Percentiles rank a stretch among this genome's conserved stretches.
These are phyloP conservation scores for Asteroscopus sphinx DNA, from an alignment of 2,888 invertebrate genomes.

Conservation along the genomic window DNA sequence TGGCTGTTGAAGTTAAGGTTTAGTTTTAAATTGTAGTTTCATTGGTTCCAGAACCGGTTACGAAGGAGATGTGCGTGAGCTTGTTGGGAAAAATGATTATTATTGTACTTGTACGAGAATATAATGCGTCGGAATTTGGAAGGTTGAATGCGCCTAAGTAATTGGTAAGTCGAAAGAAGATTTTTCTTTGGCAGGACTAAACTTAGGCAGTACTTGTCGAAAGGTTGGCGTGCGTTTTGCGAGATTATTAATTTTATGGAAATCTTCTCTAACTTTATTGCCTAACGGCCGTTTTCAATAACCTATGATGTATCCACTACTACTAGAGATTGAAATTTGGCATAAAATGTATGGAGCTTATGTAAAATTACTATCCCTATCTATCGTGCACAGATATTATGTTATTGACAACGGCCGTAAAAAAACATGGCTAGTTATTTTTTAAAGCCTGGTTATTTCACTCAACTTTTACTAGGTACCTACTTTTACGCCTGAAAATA, in stretches of 20 bases:
- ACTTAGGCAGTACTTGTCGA: conserved; percentile 33
- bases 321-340: too few species aligned
- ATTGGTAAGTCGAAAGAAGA: conserved; percentile 59
- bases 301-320: too few species aligned
- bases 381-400: too few species aligned
- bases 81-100: conserved; percentile 82
- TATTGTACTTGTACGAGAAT: conserved; percentile 67
- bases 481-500: too few species aligned
- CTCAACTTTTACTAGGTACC: too few species aligned
- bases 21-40: conserved; percentile 34
- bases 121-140: conserved; percentile 73
- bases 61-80: conserved; percentile 72
- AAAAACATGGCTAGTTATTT: too few species aligned
- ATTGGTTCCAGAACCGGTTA: conserved; percentile 70
- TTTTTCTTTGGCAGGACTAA: conserved; percentile 56
- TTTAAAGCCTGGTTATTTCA: too few species aligned
- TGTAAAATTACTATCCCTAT: too few species aligned
- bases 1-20: conserved; percentile 32
- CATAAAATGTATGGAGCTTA: too few species aligned
- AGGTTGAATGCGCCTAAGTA: conserved; percentile 67
- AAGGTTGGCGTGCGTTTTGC: conserved; percentile 37
- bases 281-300: too few species aligned
- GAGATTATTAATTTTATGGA: conserved; percentile 39
- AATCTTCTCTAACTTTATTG: conserved; percentile 14
- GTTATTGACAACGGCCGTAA: too few species aligned